Base-by-base conservation (phyloP, 2,797 vertebrate species). In the Oreochromis mossambicus region DNA sequence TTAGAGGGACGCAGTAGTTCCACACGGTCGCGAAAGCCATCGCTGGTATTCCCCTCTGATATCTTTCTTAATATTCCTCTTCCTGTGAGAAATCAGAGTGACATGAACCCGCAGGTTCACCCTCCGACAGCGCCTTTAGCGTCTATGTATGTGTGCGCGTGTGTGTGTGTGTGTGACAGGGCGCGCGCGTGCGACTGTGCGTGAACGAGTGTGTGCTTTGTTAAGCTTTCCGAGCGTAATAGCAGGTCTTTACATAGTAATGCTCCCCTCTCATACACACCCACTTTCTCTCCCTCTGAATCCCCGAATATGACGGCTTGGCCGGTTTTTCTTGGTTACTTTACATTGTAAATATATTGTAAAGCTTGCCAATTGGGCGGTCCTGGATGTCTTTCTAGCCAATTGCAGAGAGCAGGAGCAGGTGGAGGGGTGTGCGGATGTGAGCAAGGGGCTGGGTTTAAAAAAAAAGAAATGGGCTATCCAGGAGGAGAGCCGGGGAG, bases 1-100 rank as follows among this genome's bases (percentile, higher is more conserved):
- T 83, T 80, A 96, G 86, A 13, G 95, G 93, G 93, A 93, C 92
- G 94, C 96, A 90, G 95, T 95, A 96, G 94, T 93, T 97, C 96
- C 96, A 96, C 86, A 94, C 83, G 85, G 92, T 84, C 82, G 79
- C 77, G 48, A 91, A 82, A 93, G 96, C 95, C 96, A 97, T 97
- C 76, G 91, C 83, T 79, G 93, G 61, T 95, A 93, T 91, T 93
- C 92, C 92, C 85, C 87, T 82, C 89, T 54, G 85, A 80, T 87
- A 58, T 87, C 83, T 86, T 86, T 85, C 82, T 87, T 85, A 32
- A 85, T 95, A 93, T 93, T 95, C 95, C 95, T 93, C 92, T 94
- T 94, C 92, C 92, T 91, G 21, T 87, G 61, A 87, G 86, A 91
- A 92, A 93, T 92, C 89, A 93, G 89, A 89, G 91, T 92, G 92